Conservation (phyloP, 1,140 invertebrate genomes). For the Aphis craccivora region DNA sequence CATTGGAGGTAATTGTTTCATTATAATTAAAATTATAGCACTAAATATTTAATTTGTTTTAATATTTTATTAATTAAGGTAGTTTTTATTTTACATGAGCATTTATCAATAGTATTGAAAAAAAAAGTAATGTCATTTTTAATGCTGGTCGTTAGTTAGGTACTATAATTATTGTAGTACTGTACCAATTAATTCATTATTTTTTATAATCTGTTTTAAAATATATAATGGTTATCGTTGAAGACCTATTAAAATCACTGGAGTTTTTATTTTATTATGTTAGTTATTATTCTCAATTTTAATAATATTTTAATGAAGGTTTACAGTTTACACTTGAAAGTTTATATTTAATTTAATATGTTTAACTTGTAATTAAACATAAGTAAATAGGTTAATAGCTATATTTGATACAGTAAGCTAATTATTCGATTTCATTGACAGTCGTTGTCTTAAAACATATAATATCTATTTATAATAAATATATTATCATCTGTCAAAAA, state of each 20-base stretch:
- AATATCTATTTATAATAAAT: not conserved
- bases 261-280: not conserved
- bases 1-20: not conserved
- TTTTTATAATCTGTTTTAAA: slow-evolving; percentile 1
- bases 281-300: not conserved
- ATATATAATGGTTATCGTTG: not conserved
- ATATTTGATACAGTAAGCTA: not conserved
- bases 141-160: not conserved
- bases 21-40: not conserved
- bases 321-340: not conserved
- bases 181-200: not conserved
- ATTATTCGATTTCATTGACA: not conserved
- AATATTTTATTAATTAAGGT: not conserved
- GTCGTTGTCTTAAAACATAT: not conserved
- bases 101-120: not conserved
- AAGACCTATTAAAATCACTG: not conserved
- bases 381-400: not conserved
- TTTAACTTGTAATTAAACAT: not conserved
- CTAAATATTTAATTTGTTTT: not conserved
- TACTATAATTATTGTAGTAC: not conserved
- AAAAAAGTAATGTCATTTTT: not conserved
- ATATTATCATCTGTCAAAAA: not conserved
- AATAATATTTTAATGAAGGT: not conserved
- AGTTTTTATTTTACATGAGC: not conserved
- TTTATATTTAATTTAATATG: not conserved